Conservation (phyloP, 2,797 vertebrate genomes). For the Fistularia tabacaria region DNA sequence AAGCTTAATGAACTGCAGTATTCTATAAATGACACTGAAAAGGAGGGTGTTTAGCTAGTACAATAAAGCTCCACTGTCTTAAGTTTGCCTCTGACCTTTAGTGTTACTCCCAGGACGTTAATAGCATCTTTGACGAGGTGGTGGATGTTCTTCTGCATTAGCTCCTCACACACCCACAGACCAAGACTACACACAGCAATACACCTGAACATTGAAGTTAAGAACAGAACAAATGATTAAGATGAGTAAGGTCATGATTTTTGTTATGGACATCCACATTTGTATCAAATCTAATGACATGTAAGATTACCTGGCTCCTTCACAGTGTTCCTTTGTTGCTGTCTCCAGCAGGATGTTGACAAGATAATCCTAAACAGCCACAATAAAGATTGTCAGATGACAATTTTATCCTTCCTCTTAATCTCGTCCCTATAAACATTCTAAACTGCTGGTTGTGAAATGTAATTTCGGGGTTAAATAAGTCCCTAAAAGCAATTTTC, state of each 20-base stretch:
- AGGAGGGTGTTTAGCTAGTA: neutral
- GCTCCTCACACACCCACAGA: slow-evolving; percentile 95
- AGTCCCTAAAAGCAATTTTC: neutral
- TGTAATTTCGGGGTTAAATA: neutral
- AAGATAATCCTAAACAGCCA: slow-evolving; percentile 80
- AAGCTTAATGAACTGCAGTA: neutral
- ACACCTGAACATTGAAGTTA: slow-evolving; percentile 69
- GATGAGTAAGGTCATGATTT: neutral
- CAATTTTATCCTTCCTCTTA: neutral
- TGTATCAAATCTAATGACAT: neutral
- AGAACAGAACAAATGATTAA: neutral
- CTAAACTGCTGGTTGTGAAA: neutral
- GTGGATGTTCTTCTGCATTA: slow-evolving; percentile 83
- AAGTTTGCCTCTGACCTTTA: slow-evolving; percentile 81
- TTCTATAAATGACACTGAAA: neutral
- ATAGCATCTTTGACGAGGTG: slow-evolving; percentile 89
- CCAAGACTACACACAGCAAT: slow-evolving; percentile 93
- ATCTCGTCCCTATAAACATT: neutral
- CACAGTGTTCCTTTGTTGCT: slow-evolving; percentile 88
- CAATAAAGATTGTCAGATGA: neutral
- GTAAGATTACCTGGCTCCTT: slow-evolving; percentile 85
- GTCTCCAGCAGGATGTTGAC: slow-evolving; percentile 88
- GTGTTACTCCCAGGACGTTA: slow-evolving; percentile 94
- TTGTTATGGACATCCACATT: neutral
- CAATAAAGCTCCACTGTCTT: neutral